phyloP scores from a whole-genome alignment of 2,888 invertebrate species.

The Mimumesa dahlbomi region DNA sequence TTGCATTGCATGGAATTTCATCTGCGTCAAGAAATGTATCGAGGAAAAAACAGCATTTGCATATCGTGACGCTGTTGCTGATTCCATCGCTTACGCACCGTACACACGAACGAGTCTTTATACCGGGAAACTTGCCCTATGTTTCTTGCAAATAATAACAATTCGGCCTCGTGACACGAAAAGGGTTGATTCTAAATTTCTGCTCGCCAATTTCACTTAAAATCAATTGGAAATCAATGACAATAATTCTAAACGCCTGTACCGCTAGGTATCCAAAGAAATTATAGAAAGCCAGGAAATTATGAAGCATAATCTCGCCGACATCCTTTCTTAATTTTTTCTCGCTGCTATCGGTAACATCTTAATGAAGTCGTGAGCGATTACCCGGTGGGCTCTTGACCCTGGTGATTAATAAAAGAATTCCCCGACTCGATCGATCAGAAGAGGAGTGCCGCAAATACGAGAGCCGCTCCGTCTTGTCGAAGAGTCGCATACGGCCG shows the following conservation, averaged over 20 bases:
- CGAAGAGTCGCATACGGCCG: neutral
- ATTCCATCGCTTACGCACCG: too few relatives aligned
- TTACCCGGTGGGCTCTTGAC: slow-evolving; percentile 12
- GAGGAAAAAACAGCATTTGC: too few relatives aligned
- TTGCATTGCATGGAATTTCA: too few relatives aligned
- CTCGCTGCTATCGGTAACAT: neutral
- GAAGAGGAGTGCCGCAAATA: slow-evolving; percentile 8
- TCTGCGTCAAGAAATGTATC: too few relatives aligned
- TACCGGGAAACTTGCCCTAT: too few relatives aligned
- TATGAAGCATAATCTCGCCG: neutral
- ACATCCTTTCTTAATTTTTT: slow-evolving; percentile 7
- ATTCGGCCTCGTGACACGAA: too few relatives aligned
- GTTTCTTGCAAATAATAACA: too few relatives aligned
- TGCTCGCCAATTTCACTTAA: too few relatives aligned
- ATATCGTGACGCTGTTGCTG: too few relatives aligned
- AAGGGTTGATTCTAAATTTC: too few relatives aligned
- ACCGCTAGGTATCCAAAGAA: neutral
- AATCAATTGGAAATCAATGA: neutral
- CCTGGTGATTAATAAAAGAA: slow-evolving; percentile 29
- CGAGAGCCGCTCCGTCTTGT: slow-evolving; percentile 9
- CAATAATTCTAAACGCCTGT: neutral
- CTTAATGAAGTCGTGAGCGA: slow-evolving; percentile 34
- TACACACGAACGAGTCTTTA: too few relatives aligned
- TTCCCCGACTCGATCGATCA: slow-evolving; percentile 2
- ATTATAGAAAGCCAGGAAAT: neutral